Evolutionary conservation across 2,113 vertebrate genomes (phyloP), one percentile per base, ranked within the genome.

Genomic region (Zeus faber): DNA sequence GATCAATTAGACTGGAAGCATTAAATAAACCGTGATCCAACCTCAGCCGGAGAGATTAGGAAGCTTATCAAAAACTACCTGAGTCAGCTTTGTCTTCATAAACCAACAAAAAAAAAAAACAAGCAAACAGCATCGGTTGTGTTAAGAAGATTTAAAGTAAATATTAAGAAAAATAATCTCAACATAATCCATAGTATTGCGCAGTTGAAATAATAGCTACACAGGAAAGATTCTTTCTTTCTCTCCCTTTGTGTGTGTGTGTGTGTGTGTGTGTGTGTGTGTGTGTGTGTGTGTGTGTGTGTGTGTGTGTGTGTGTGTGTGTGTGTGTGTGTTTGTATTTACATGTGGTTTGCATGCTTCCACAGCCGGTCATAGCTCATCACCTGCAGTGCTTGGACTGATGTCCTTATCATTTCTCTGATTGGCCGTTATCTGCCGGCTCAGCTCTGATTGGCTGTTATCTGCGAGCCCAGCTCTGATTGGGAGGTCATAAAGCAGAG

Each of bases 381-480:
- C 74, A 72, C 70, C 75, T 79, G 52, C 62, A 64, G 74, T 45
- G 20, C 48, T 72, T 65, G 70, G 51, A 73, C 66, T 31, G 58
- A 43, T 35, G 33, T 41, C 69, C 80, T 84, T 85, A 85, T 84
- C 79, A 70, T 63, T 24, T 49, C 55, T 78, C 52, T 75, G 72
- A 80, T 81, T 80, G 75, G 73, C 71, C 62, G 52, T 79, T 77
- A 82, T 85, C 70, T 43, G 54, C 31, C 45, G 54, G 65, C 62
- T 59, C 54, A 60, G 70, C 75, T 77, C 64, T 70, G 79, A 82
- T 87, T 83, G 79, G 79, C 35, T 51, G 40, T 76, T 78, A 81
- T 84, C 77, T 73, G 37, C 44, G 21, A 17, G 5, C 21, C 23
- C 31, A 2, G 73, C 70, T 71, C 57, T 68, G 77, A 84, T 80